Conservation (phyloP, 1,140 invertebrate species). For the Diploscapter pachys region DNA sequence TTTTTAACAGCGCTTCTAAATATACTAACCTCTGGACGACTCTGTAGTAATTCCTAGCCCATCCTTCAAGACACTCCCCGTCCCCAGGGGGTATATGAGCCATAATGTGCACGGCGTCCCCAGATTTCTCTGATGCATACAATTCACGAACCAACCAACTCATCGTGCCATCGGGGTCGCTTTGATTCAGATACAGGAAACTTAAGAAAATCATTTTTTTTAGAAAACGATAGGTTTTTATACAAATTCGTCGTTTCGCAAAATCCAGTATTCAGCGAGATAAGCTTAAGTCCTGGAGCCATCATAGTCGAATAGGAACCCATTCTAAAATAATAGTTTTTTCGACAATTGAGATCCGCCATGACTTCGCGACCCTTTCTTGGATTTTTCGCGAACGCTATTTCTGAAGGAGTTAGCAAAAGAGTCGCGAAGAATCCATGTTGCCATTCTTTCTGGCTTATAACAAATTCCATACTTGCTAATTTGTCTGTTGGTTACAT, state of each 20-base stretch:
- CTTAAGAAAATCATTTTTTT: slow-evolving; percentile 67
- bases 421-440: too few relatives aligned
- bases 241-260: slow-evolving; percentile 58
- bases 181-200: slow-evolving; percentile 93
- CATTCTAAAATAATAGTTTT: slow-evolving; percentile 40
- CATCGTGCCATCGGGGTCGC: slow-evolving; percentile 87
- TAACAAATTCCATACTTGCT: slow-evolving; percentile 37
- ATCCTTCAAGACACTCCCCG: slow-evolving; percentile 67
- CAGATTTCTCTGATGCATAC: slow-evolving; percentile 80
- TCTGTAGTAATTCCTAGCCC: slow-evolving; percentile 65
- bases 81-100: slow-evolving; percentile 80
- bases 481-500: slow-evolving; percentile 34
- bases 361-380: background rate
- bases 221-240: slow-evolving; percentile 8
- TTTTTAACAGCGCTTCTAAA: background rate
- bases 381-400: too few relatives aligned
- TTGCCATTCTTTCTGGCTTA: too few relatives aligned
- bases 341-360: background rate
- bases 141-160: slow-evolving; percentile 92
- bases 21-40: slow-evolving; percentile 63
- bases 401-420: too few relatives aligned
- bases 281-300: slow-evolving; percentile 43
- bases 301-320: slow-evolving; percentile 49
- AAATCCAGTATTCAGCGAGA: slow-evolving; percentile 55
- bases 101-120: slow-evolving; percentile 92